Evolutionary conservation across 2,113 vertebrate genomes (phyloP).

Genomic region (Lutjanus erythropterus): DNA sequence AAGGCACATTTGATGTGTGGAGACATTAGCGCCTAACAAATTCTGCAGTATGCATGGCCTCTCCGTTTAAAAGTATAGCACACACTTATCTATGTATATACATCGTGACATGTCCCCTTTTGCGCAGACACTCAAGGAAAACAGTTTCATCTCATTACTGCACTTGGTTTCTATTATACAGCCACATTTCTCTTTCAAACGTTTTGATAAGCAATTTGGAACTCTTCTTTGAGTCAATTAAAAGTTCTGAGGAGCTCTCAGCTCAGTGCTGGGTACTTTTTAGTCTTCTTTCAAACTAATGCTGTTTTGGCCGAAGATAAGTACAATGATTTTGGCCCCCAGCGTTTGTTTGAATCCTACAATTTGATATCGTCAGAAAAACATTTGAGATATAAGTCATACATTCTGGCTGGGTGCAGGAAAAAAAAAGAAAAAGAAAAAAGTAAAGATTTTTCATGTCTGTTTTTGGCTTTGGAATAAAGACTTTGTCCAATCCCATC

Average conservation of each 20-base stretch:
- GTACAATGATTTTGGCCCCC: conserved; percentile 23
- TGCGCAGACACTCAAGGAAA: not conserved
- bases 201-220: conserved; percentile 16
- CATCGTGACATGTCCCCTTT: not conserved
- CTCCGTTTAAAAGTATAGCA: not conserved
- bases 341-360: conserved; percentile 42
- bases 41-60: not conserved
- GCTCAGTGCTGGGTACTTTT: not conserved
- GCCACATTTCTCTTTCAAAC: not conserved
- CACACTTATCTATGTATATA: no score
- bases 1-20: not conserved
- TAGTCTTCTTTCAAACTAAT: conserved; percentile 18
- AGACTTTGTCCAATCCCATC: conserved; percentile 44
- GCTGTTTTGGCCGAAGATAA: conserved; percentile 37
- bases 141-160: not conserved
- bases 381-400: conserved; percentile 42
- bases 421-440: not conserved
- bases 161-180: conserved; percentile 5
- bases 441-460: not conserved
- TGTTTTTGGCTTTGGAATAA: conserved; percentile 45
- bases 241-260: conserved; percentile 32
- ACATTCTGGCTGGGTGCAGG: conserved; percentile 24
- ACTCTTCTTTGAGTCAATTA: conserved; percentile 29
- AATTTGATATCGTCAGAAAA: conserved; percentile 39
- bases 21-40: not conserved